A percentile compares a stretch with the other conserved stretches of the same genome.
Conservation (phyloP, 2,113 vertebrate species). For the Cyphotilapia sp. region DNA sequence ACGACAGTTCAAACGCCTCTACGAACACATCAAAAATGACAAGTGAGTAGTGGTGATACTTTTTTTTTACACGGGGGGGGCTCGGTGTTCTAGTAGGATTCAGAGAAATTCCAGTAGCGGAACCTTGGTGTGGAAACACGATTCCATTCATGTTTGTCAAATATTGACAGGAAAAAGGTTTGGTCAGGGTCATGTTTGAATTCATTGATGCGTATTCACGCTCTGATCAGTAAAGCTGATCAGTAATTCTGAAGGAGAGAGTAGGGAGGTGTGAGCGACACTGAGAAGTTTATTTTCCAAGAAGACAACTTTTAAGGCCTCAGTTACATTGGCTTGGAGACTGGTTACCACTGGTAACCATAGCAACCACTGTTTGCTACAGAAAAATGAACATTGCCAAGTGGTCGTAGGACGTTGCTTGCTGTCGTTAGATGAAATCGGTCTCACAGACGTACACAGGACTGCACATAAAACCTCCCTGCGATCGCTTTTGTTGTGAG, state of each 20-base stretch:
- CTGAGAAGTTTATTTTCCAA: not conserved
- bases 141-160: not conserved
- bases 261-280: not conserved
- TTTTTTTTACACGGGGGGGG: too few species aligned
- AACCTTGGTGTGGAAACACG: not conserved
- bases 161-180: not conserved
- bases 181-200: not conserved
- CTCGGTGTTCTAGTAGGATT: not conserved
- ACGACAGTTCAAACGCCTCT: conserved; percentile 96
- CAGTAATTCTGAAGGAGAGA: not conserved
- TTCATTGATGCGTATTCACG: not conserved
- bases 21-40: conserved; percentile 98
- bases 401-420: not conserved
- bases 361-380: not conserved
- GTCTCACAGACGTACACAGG: not conserved
- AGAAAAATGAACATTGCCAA: not conserved
- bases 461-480: not conserved
- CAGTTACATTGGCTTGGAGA: not conserved
- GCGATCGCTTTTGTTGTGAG: not conserved
- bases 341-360: not conserved
- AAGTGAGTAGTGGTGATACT: conserved; percentile 74
- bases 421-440: not conserved
- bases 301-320: not conserved
- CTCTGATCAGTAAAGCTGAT: not conserved
- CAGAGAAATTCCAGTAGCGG: not conserved